Conservation (phyloP, 2,888 invertebrate species). For the Syrista parreyssii region DNA sequence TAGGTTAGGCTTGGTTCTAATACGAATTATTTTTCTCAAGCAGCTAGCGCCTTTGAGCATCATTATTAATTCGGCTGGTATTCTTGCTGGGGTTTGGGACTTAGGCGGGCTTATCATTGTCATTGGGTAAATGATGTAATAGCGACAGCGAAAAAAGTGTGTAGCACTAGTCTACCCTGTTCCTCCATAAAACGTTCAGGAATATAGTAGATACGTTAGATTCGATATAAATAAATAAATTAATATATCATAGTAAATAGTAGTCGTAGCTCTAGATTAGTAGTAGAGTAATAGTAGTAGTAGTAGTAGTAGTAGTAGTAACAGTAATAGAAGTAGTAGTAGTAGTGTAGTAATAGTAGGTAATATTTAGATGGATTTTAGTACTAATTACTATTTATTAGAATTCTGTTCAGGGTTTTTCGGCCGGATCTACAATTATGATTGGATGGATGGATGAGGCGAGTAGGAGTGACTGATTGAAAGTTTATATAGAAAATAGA, state of each 20-base stretch:
- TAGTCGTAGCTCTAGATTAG: slow-evolving; percentile 23
- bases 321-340: slow-evolving; percentile 14
- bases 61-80: neutral
- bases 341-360: slow-evolving; percentile 1
- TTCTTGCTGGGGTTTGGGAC: neutral
- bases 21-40: neutral
- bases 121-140: neutral
- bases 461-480: too few relatives aligned
- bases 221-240: slow-evolving; percentile 28
- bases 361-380: too few relatives aligned
- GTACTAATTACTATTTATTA: too few relatives aligned
- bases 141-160: slow-evolving; percentile 49
- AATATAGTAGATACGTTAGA: slow-evolving; percentile 37
- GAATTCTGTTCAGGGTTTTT: too few relatives aligned
- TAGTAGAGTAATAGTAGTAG: slow-evolving; percentile 25
- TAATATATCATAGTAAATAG: slow-evolving; percentile 31
- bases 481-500: too few relatives aligned
- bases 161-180: slow-evolving; percentile 63
- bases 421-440: too few relatives aligned
- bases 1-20: neutral
- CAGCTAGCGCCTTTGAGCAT: neutral
- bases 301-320: slow-evolving; percentile 27
- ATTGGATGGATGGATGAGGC: too few relatives aligned
- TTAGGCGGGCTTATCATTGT: neutral
- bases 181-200: slow-evolving; percentile 58